Conservation (phyloP, 2,113 vertebrate genomes). For the Erythrolamprus reginae region DNA sequence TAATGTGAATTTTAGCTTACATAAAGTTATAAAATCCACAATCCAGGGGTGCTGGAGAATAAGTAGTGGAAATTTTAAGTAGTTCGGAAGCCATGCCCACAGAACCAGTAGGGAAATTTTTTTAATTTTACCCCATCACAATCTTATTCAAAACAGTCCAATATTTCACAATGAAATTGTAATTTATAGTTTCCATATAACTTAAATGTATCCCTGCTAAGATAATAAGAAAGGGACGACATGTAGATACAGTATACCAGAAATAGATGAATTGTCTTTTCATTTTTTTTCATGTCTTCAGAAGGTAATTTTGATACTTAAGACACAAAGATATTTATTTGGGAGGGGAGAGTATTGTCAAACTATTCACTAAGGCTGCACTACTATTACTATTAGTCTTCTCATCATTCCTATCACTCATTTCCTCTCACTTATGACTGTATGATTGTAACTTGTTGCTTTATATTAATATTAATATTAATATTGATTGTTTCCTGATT, state of each 20-base stretch:
- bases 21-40: constrained; percentile 41
- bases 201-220: constrained; percentile 45
- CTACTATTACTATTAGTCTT: no score
- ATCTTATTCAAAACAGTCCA: constrained; percentile 52
- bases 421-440: no score
- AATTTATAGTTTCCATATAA: neutral
- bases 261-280: constrained; percentile 31
- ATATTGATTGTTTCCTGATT: no score
- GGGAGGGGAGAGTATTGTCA: neutral
- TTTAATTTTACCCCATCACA: constrained; percentile 4
- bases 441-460: no score
- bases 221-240: constrained; percentile 27
- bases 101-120: no score
- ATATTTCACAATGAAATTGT: constrained; percentile 31
- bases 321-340: neutral
- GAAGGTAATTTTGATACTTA: neutral
- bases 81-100: no score
- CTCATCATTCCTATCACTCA: no score
- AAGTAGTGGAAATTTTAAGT: no score
- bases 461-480: no score
- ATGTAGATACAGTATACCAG: constrained; percentile 38
- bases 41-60: no score
- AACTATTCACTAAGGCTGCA: no score
- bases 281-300: constrained; percentile 20
- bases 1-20: constrained; percentile 4